Conservation (phyloP, 1,140 invertebrate genomes). For the Pogonognathellus flavescens region DNA sequence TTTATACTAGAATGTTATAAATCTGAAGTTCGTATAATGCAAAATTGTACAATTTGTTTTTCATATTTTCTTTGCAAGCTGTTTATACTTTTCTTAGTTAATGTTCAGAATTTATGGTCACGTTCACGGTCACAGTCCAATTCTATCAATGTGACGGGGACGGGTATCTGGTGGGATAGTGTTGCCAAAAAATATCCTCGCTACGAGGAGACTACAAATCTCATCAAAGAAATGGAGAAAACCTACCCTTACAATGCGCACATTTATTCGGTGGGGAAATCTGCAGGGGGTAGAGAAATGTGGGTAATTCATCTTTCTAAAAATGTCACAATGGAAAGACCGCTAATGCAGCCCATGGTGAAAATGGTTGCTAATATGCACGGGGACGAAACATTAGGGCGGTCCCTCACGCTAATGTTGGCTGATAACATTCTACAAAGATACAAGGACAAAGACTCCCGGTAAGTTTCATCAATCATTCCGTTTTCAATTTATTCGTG, state of each 20-base stretch:
- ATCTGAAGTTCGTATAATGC: too few species aligned
- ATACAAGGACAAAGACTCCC: constrained; percentile 66
- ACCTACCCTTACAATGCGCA: constrained; percentile 80
- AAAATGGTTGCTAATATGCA: constrained; percentile 99
- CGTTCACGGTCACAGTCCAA: too few species aligned
- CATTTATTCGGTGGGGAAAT: constrained; percentile 84
- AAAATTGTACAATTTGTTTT: too few species aligned
- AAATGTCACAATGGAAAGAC: constrained; percentile 75
- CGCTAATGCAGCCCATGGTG: constrained; percentile 84
- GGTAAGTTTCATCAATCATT: constrained; percentile 68
- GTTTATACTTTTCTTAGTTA: too few species aligned
- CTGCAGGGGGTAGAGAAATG: constrained; percentile 81
- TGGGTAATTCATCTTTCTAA: constrained; percentile 85
- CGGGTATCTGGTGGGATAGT: too few species aligned
- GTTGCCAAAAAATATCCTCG: too few species aligned
- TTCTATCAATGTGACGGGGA: too few species aligned
- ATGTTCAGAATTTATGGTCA: too few species aligned
- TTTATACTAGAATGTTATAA: too few species aligned
- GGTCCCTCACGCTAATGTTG: constrained; percentile 88
- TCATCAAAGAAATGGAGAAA: constrained; percentile 75
- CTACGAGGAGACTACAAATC: constrained; percentile 77
- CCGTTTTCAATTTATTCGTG: too few species aligned
- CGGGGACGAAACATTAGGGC: constrained; percentile 95
- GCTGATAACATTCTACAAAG: constrained; percentile 83
- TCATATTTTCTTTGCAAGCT: too few species aligned